Base-by-base conservation (phyloP, 53 echinoderm and acorn worm species). In the Patiria pectinifera region DNA sequence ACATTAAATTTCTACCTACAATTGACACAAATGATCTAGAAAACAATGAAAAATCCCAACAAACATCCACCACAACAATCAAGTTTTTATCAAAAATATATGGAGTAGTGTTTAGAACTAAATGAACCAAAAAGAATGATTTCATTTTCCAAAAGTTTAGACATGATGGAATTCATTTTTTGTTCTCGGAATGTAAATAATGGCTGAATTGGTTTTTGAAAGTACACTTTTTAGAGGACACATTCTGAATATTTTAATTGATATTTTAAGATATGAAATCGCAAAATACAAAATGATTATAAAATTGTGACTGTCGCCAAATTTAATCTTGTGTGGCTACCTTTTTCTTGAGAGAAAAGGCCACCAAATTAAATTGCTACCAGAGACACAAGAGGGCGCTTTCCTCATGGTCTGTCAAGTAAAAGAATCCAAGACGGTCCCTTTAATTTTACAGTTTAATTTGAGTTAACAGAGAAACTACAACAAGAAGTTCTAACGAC, bases 41-140 rank as follows among this genome's bases (percentile, higher is more conserved):
- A 78, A 76, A 76, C 23, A 72, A 72, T 6, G 15, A 23, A 72
- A 72, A 23, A 19, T 72, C 72, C 23, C 21, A 16, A 19, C 6
- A 25, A 23, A n/a, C 21, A 11, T 5, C 6, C 76, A 76, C 25
- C 25, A 24, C 25, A 76, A 76, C 6, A 76, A 35, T 25, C 76
- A 76, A 76, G 4, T 71, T 71, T 76, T 76, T 76, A 76, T 35
- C 76, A 24, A 76, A 76, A 76, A 76, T 25, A 76, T 11, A 35
- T 35, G 1, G 35, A 76, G 21, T 25, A 14, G 14, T 15, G 19
- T 14, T 14, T 7, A 66, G 66, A 66, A 66, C 14, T 11, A 66
- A 66, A 35, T 7, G 66, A 66, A 66, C 14, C 66, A 66, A 66
- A 66, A 66, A 16, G 66, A 66, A 66, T 18, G 19, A 66, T 14